These are phyloP conservation scores for Mareca penelope DNA, from an alignment of 2,797 vertebrate species.

Conservation along the genomic window DNA sequence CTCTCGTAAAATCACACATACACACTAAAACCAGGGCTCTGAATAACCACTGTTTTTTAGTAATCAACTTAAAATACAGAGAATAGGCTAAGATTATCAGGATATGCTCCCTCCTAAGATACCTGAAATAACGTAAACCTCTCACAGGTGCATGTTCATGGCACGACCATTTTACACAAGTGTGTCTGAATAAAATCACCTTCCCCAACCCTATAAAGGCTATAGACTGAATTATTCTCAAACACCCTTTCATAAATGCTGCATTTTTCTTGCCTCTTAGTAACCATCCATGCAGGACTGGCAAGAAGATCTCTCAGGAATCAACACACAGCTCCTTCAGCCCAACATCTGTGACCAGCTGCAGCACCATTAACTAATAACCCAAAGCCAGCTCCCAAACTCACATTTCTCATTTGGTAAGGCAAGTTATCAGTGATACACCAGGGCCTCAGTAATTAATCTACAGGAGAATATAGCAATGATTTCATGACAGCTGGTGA, in stretches of 20 bases:
- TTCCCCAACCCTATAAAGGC: background rate
- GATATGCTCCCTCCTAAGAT: background rate
- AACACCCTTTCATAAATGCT: background rate
- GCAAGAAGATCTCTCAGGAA: conserved; percentile 45
- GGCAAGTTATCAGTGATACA: conserved; percentile 50
- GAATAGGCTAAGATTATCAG: background rate
- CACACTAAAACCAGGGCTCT: background rate
- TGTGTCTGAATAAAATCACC: background rate
- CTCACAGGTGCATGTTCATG: background rate
- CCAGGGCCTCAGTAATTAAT: conserved; percentile 27
- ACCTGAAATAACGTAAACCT: background rate
- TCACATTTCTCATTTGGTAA: conserved; percentile 64
- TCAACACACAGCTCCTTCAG: conserved; percentile 17
- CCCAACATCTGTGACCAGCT: conserved; percentile 63
- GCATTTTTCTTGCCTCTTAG: conserved; percentile 20
- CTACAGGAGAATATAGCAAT: conserved; percentile 11
- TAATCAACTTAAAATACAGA: background rate
- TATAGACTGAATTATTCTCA: background rate
- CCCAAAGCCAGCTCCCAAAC: conserved; percentile 43
- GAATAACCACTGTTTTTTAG: background rate
- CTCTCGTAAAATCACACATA: background rate
- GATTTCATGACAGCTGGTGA: conserved; percentile 31
- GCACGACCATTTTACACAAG: background rate
- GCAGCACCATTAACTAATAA: conserved; percentile 40
- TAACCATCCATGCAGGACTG: background rate